Evolutionary conservation across 2,888 invertebrate genomes (phyloP).

Genomic region (Quadroppia sp.): DNA sequence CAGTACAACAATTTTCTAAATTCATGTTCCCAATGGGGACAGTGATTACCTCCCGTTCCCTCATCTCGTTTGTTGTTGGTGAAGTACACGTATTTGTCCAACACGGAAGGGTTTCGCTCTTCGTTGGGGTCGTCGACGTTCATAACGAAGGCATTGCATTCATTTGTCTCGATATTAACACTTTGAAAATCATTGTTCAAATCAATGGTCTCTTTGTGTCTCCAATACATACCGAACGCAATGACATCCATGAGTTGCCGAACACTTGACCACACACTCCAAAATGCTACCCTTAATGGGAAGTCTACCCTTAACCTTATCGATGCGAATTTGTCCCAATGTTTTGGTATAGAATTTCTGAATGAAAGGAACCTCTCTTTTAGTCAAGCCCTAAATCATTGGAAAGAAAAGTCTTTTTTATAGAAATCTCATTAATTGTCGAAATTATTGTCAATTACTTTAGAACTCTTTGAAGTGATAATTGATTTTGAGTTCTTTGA

Average conservation of each 20-base stretch:
- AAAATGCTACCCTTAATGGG: slow-evolving; percentile 4
- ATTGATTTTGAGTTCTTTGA: not conserved
- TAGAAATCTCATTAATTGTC: not conserved
- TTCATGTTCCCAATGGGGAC: not conserved
- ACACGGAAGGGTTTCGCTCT: not conserved
- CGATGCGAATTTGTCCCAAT: slow-evolving; percentile 15
- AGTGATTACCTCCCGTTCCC: not conserved
- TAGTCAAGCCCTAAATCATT: not conserved
- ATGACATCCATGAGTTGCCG: slow-evolving; percentile 26
- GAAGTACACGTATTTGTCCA: slow-evolving; percentile 4
- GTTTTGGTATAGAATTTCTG: slow-evolving; percentile 26
- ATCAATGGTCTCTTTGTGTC: not conserved
- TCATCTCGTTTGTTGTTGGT: not conserved
- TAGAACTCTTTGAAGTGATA: not conserved
- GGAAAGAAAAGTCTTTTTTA: not conserved
- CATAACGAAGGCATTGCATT: not conserved
- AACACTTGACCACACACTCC: slow-evolving; percentile 24
- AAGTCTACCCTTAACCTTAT: not conserved
- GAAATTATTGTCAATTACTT: not conserved
- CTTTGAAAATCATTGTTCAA: not conserved
- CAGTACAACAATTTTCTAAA: not conserved
- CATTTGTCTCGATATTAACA: slow-evolving; percentile 18
- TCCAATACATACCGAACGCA: slow-evolving; percentile 19
- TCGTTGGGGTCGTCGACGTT: slow-evolving; percentile 13
- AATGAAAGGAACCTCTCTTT: slow-evolving; percentile 1